A percentile compares a stretch with the other conserved stretches of the same genome.
phyloP scores from a whole-genome alignment of 2,888 invertebrate genomes.

The Drosophila kuntzei region DNA sequence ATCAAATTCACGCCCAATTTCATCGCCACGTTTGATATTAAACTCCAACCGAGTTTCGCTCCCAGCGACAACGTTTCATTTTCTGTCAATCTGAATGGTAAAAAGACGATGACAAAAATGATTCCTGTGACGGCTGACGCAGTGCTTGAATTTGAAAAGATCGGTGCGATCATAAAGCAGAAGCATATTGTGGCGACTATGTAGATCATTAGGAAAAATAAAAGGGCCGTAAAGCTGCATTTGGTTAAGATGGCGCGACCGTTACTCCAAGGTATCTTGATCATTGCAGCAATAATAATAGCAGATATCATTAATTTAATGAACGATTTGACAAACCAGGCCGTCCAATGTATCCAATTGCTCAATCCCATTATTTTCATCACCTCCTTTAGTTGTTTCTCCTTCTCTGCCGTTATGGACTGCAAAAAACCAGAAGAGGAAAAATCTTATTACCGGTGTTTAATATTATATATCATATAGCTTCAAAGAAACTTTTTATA shows the following conservation, averaged over 20 bases:
- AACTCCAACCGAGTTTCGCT: slow-evolving; percentile 88
- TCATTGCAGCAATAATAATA: slow-evolving; percentile 87
- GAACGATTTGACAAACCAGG: slow-evolving; percentile 93
- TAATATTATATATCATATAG: too few species aligned
- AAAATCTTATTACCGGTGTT: too few species aligned
- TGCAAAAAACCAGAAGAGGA: slow-evolving; percentile 49
- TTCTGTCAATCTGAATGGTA: slow-evolving; percentile 90
- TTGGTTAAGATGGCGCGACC: slow-evolving; percentile 89
- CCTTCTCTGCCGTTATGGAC: slow-evolving; percentile 88
- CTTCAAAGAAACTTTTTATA: too few species aligned
- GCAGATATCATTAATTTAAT: slow-evolving; percentile 89
- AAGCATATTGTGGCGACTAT: slow-evolving; percentile 90
- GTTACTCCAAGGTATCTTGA: slow-evolving; percentile 88
- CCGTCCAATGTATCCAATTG: slow-evolving; percentile 93
- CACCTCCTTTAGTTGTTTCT: slow-evolving; percentile 90
- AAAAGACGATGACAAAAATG: slow-evolving; percentile 90
- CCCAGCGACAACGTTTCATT: slow-evolving; percentile 87
- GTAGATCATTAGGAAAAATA: slow-evolving; percentile 91
- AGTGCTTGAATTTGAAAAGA: slow-evolving; percentile 93
- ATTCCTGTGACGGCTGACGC: slow-evolving; percentile 92
- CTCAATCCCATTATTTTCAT: slow-evolving; percentile 97
- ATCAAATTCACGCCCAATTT: slow-evolving; percentile 91
- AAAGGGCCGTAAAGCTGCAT: slow-evolving; percentile 88
- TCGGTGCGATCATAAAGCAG: slow-evolving; percentile 92
- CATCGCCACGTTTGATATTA: slow-evolving; percentile 93